Percentiles rank a stretch among this genome's conserved stretches.
Evolutionary conservation across 2,888 invertebrate genomes (phyloP).

Genomic region (Tetanocera ferruginea): DNA sequence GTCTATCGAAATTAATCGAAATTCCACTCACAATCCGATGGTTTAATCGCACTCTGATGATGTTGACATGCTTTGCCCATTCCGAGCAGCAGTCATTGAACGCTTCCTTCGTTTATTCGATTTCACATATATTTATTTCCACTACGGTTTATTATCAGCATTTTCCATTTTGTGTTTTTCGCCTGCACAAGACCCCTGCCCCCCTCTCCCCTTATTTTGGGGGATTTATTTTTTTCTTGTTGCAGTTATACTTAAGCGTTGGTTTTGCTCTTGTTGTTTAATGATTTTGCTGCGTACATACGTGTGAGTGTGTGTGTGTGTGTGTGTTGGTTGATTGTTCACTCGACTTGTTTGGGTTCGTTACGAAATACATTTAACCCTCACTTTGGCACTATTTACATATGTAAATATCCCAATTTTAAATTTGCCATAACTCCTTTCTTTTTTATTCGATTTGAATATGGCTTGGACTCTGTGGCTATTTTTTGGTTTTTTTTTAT

Average conservation of each 20-base stretch:
- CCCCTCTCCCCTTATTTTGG: background rate
- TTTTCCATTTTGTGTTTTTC: slow-evolving; percentile 1
- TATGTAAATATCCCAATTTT: no score
- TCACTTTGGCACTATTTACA: no score
- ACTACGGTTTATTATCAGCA: slow-evolving; percentile 5
- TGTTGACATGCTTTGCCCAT: background rate
- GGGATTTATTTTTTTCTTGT: background rate
- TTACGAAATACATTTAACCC: background rate
- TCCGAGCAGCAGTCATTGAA: no score
- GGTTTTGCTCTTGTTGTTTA: background rate
- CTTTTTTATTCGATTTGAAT: no score
- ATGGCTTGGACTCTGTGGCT: no score
- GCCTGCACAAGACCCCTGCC: background rate
- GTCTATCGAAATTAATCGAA: slow-evolving; percentile 3
- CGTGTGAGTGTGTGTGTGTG: no score
- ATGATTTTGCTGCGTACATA: slow-evolving; percentile 1
- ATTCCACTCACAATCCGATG: background rate
- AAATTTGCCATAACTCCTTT: no score
- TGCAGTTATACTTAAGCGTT: background rate
- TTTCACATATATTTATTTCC: slow-evolving; percentile 5
- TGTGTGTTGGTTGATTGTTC: background rate
- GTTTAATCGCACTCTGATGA: background rate
- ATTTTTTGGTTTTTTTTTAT: no score
- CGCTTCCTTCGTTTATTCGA: no score
- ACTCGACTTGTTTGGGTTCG: background rate